phyloP scores from a whole-genome alignment of 2,888 invertebrate genomes.

The Oithona nana region DNA sequence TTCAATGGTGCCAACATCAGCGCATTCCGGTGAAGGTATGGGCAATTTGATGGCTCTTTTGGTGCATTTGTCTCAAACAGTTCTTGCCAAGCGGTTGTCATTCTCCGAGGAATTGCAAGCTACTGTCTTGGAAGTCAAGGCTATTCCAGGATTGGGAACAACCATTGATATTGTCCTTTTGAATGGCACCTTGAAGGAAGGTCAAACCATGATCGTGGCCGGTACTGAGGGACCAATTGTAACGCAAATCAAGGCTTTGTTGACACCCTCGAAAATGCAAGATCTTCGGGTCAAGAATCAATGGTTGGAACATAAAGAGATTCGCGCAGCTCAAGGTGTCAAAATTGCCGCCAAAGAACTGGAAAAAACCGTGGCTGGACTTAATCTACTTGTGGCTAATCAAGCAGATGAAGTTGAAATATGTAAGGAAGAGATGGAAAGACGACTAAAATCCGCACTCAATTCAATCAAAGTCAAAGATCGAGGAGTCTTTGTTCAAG shows the following conservation, averaged over 20 bases:
- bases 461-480: slow-evolving; percentile 54
- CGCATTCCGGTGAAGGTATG: slow-evolving; percentile 94
- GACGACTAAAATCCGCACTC: slow-evolving; percentile 67
- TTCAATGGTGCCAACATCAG: slow-evolving; percentile 90
- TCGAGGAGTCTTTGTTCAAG: slow-evolving; percentile 74
- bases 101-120: slow-evolving; percentile 82
- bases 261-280: slow-evolving; percentile 42
- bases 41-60: slow-evolving; percentile 87
- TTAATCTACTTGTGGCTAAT: slow-evolving; percentile 62
- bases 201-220: slow-evolving; percentile 82
- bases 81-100: slow-evolving; percentile 67
- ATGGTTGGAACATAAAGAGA: slow-evolving; percentile 81
- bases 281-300: slow-evolving; percentile 25
- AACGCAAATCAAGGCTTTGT: slow-evolving; percentile 68
- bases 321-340: slow-evolving; percentile 90
- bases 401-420: slow-evolving; percentile 85
- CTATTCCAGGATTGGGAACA: slow-evolving; percentile 86
- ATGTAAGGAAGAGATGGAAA: slow-evolving; percentile 62
- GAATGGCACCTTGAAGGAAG: slow-evolving; percentile 80
- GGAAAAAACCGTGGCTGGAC: slow-evolving; percentile 81
- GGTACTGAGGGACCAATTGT: slow-evolving; percentile 97
- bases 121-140: slow-evolving; percentile 53
- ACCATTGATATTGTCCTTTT: slow-evolving; percentile 97
- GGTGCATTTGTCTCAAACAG: slow-evolving; percentile 74
- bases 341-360: slow-evolving; percentile 95